Conservation (phyloP, 1,140 invertebrate species). For the Sipha flava region DNA sequence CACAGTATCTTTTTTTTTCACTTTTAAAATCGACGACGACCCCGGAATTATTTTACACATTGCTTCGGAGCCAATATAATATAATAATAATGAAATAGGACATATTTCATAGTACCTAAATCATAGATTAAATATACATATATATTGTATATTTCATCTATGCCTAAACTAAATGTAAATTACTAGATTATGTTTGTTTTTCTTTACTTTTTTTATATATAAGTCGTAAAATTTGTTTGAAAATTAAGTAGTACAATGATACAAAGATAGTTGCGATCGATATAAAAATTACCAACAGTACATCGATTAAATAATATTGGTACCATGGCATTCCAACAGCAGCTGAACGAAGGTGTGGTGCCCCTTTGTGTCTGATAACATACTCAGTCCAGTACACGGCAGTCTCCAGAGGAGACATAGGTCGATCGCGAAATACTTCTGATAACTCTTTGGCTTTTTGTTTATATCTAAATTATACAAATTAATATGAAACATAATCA, state of each 20-base stretch:
- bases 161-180: too few species aligned
- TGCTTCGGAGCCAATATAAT: too few species aligned
- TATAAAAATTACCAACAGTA: constrained; percentile 44
- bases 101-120: too few species aligned
- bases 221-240: not conserved
- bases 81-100: too few species aligned
- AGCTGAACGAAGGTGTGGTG: constrained; percentile 44
- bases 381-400: constrained; percentile 58
- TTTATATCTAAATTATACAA: constrained; percentile 43
- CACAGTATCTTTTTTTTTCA: too few species aligned
- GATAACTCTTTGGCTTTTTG: constrained; percentile 48
- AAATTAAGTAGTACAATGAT: not conserved
- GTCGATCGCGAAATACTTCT: constrained; percentile 49
- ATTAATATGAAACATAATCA: constrained; percentile 5
- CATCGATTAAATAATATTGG: constrained; percentile 54
- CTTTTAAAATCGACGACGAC: too few species aligned
- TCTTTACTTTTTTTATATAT: not conserved
- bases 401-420: constrained; percentile 48
- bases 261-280: not conserved
- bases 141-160: too few species aligned
- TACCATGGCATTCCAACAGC: constrained; percentile 45
- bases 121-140: too few species aligned
- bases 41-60: too few species aligned
- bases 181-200: not conserved
- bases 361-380: constrained; percentile 45